phyloP scores from a whole-genome alignment of 1,140 invertebrate genomes.

The Neodiprion lecontei region DNA sequence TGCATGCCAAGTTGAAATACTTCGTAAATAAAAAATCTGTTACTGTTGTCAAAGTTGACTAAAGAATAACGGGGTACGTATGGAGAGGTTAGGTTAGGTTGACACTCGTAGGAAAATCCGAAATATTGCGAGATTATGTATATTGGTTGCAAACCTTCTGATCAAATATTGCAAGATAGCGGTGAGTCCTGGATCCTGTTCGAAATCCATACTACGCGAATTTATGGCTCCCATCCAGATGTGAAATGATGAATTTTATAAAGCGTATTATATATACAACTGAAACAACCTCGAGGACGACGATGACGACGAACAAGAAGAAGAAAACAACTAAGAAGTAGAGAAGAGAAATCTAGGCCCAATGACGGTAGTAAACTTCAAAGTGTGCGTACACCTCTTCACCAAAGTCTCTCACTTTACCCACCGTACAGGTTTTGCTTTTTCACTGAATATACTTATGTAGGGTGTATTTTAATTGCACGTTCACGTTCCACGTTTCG shows the following conservation, averaged over 20 bases:
- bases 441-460: no score
- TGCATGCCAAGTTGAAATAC: neutral
- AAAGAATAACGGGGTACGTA: neutral
- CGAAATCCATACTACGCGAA: slow-evolving; percentile 43
- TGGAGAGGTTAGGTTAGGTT: neutral
- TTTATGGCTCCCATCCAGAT: slow-evolving; percentile 39
- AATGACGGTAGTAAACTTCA: neutral
- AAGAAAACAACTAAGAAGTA: neutral
- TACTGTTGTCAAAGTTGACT: neutral
- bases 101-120: slow-evolving; percentile 16
- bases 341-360: neutral
- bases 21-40: neutral
- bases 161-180: slow-evolving; percentile 57
- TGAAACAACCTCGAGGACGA: neutral
- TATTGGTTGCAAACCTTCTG: slow-evolving; percentile 47
- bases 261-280: neutral
- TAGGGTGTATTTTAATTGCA: no score
- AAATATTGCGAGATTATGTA: no score
- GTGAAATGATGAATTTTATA: neutral
- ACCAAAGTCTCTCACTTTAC: neutral
- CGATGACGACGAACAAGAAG: neutral
- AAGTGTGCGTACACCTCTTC: neutral
- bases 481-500: no score
- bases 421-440: neutral
- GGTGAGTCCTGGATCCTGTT: slow-evolving; percentile 50